phyloP scores from a whole-genome alignment of 2,888 invertebrate genomes.

The Lucinisca nassula region DNA sequence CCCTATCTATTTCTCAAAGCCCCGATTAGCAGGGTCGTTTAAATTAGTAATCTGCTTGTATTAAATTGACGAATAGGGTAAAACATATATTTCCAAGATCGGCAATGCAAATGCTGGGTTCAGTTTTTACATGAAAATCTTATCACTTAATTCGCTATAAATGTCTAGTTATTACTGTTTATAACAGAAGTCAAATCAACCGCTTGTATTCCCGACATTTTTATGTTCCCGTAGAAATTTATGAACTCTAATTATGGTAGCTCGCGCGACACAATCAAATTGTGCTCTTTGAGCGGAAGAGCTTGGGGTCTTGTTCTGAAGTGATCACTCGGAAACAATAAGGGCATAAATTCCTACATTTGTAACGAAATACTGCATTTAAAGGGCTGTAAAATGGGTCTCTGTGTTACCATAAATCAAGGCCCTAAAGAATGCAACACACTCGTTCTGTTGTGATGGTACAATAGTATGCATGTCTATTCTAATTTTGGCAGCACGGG shows the following conservation, averaged over 20 bases:
- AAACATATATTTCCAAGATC: no score
- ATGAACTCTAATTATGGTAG: constrained; percentile 61
- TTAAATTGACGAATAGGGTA: no score
- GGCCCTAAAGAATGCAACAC: no score
- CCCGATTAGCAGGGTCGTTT: no score
- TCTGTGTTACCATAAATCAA: no score
- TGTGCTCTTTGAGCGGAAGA: neutral
- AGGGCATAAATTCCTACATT: constrained; percentile 63
- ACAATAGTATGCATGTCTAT: no score
- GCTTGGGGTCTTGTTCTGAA: constrained; percentile 43
- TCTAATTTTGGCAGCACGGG: no score
- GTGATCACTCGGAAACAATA: constrained; percentile 62
- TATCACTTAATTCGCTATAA: constrained; percentile 63
- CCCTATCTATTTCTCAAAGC: no score
- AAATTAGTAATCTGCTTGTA: no score
- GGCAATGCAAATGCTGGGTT: no score
- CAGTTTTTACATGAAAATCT: no score
- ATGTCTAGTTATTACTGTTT: constrained; percentile 49
- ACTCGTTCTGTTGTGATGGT: no score
- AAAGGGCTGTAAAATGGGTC: constrained; percentile 59
- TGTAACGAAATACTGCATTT: constrained; percentile 62
- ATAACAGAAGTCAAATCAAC: constrained; percentile 54
- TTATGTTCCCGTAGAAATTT: constrained; percentile 67
- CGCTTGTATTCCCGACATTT: constrained; percentile 65
- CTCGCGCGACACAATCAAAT: constrained; percentile 16